A percentile compares a stretch with the other conserved stretches of the same genome.
phyloP scores from a whole-genome alignment of 2,888 invertebrate genomes.

The Drosophila setosimentum region DNA sequence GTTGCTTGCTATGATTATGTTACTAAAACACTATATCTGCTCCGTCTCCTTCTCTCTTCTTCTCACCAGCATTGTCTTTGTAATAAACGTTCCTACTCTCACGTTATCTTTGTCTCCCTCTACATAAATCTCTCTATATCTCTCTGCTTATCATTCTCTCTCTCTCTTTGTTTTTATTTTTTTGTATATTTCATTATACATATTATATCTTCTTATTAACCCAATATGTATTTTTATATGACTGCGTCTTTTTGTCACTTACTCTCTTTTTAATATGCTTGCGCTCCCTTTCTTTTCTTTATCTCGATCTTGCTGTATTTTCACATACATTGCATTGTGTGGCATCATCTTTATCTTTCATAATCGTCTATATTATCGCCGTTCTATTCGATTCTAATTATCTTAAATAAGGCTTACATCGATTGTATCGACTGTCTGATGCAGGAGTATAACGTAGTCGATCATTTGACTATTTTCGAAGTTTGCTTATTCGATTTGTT shows the following conservation, averaged over 20 bases:
- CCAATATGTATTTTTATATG: not conserved
- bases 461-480: not conserved
- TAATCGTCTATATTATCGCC: not conserved
- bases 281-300: not conserved
- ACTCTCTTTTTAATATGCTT: not conserved
- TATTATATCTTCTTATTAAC: not conserved
- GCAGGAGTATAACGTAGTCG: constrained; percentile 15
- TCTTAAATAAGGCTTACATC: too few relatives aligned
- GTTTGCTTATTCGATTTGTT: constrained; percentile 46
- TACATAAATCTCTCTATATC: not conserved
- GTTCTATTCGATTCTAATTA: not conserved
- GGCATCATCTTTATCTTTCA: not conserved
- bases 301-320: not conserved
- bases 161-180: not conserved
- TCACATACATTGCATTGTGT: not conserved
- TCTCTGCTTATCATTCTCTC: not conserved
- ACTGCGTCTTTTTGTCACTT: not conserved
- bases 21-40: not conserved
- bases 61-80: not conserved
- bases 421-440: not conserved
- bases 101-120: not conserved
- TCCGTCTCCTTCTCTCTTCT: not conserved
- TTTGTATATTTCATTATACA: not conserved
- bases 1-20: too few relatives aligned
- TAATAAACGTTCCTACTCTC: not conserved